phyloP scores from a whole-genome alignment of 2,888 invertebrate genomes.

The Stictocephala bisonia region DNA sequence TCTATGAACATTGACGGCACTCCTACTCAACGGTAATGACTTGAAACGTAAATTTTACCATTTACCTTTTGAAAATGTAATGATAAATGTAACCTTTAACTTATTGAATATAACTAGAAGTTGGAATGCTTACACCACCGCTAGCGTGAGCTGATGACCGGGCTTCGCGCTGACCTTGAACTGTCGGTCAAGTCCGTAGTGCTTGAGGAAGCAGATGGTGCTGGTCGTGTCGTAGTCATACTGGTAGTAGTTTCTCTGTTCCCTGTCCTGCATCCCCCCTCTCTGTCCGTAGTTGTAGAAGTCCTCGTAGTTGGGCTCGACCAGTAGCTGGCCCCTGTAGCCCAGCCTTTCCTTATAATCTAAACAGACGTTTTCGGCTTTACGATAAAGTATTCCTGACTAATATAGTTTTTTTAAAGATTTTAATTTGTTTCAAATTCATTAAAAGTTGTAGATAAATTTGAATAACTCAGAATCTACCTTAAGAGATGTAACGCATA shows the following conservation, averaged over 20 bases:
- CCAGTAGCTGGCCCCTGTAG: slow-evolving; percentile 71
- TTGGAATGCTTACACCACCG: slow-evolving; percentile 72
- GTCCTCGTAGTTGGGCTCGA: slow-evolving; percentile 62
- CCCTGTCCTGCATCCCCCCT: slow-evolving; percentile 20
- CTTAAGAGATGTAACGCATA: too few relatives aligned
- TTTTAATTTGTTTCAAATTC: too few relatives aligned
- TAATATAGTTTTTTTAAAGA: too few relatives aligned
- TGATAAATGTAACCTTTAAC: too few relatives aligned
- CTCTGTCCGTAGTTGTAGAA: slow-evolving; percentile 20
- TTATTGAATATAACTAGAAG: too few relatives aligned
- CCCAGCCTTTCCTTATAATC: slow-evolving; percentile 74
- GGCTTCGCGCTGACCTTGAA: slow-evolving; percentile 74
- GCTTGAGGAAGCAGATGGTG: slow-evolving; percentile 72
- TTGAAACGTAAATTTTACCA: too few relatives aligned
- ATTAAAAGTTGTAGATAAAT: too few relatives aligned
- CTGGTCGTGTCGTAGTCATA: slow-evolving; percentile 76
- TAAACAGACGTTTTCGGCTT: background rate
- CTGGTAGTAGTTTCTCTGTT: slow-evolving; percentile 69
- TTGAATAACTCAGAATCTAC: too few relatives aligned
- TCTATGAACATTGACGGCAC: too few relatives aligned
- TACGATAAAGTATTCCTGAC: background rate
- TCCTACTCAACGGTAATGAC: too few relatives aligned
- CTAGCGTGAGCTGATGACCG: slow-evolving; percentile 73
- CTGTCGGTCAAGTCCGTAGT: slow-evolving; percentile 70
- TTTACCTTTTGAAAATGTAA: too few relatives aligned